These are phyloP conservation scores for Tricholauxania praeusta DNA, from an alignment of 2,888 invertebrate species.

Conservation along the genomic window DNA sequence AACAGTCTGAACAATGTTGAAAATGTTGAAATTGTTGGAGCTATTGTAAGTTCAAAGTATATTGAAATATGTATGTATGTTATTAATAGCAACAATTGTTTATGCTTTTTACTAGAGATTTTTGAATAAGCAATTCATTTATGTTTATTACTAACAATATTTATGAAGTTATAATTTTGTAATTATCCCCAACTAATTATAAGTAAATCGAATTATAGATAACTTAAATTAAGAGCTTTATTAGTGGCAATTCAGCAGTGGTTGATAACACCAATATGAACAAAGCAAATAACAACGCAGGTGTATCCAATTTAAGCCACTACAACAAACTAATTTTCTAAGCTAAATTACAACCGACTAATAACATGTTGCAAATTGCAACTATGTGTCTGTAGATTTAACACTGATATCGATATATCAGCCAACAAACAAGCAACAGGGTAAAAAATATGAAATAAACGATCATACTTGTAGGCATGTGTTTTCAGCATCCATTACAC, in stretches of 20 bases:
- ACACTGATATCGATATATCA: slow-evolving; percentile 33
- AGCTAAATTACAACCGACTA: slow-evolving; percentile 25
- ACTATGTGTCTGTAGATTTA: slow-evolving; percentile 24
- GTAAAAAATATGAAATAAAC: background rate
- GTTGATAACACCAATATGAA: background rate
- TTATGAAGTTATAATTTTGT: no score
- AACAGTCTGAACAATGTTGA: no score
- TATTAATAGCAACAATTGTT: no score
- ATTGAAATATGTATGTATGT: no score
- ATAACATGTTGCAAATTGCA: slow-evolving; percentile 31
- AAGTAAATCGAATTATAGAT: background rate
- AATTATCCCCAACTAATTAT: no score
- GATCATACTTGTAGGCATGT: background rate
- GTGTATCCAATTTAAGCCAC: slow-evolving; percentile 23
- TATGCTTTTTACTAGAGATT: no score
- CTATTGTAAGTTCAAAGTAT: no score
- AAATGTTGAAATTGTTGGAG: no score
- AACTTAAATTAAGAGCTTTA: slow-evolving; percentile 7
- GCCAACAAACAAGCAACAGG: background rate
- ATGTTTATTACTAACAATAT: no score
- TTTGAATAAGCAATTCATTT: no score
- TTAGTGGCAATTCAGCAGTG: slow-evolving; percentile 1
- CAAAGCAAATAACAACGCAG: background rate
- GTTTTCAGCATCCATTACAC: no score
- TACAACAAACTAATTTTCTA: slow-evolving; percentile 21